Evolutionary conservation across 2,113 vertebrate genomes (phyloP), one percentile per base, ranked within the genome.

Genomic region (Thomomys bottae): DNA sequence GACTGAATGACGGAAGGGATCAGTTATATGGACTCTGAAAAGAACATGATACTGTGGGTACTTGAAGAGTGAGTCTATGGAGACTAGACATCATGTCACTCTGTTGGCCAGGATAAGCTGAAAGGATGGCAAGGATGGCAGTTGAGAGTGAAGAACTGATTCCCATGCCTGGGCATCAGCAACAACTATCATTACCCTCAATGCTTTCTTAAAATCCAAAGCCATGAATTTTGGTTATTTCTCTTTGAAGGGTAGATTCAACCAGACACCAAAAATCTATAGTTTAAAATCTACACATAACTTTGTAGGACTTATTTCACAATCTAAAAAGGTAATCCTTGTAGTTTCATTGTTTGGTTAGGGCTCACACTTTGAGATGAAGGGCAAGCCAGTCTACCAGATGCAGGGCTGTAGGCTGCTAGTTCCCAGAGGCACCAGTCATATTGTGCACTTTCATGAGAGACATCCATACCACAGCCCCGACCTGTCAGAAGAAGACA

Each of bases 141-240:
- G 54, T 23, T 23, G 61, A 28, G 10, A 38, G 34, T 32, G 8
- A 86, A 83, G 23, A 77, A 42, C 20, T 24, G 67, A 87, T 26
- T 87, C 10, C 24, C 49, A 38, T 87, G 57, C 45, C 24, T 40
- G 78, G 84, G 83, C 28, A 81, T 90, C 14, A 64, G 84, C 20
- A 70, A 40, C 70, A 88, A 28, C 4, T 75, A 75, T 45, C 79
- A 76, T 80, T 36, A 78, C n/a, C 78, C 23, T 26, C 79, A 72
- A 32, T 78, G 32, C 67, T 66, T 89, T 85, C 66, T 88, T 77
- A 64, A 95, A 94, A 84, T 83, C 36, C 9, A 89, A 94, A 87
- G 6, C 61, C 54, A 61, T 24, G 57, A 40, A 49, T 75, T 92
- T 85, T 42, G 83, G 49, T 91, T 54, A 88, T 75, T 88, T 84